Evolutionary conservation across 2,797 vertebrate genomes (phyloP).

Genomic region (Spea hammondii): DNA sequence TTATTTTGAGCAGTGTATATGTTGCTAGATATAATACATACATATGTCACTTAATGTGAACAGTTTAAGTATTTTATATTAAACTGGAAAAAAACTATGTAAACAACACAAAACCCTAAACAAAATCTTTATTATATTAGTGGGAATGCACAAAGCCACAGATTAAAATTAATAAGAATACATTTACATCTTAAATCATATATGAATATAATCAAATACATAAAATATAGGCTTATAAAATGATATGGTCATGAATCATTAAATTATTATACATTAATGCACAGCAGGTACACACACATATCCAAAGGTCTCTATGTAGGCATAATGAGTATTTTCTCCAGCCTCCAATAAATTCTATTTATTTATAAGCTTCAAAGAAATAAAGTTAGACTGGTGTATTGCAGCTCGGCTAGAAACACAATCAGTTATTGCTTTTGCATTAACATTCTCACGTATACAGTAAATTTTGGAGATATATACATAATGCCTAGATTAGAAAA

Average conservation of each 20-base stretch:
- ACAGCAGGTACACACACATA: constrained; percentile 2
- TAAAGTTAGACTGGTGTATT: constrained; percentile 1
- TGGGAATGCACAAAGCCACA: background rate
- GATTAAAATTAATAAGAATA: background rate
- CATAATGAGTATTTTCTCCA: constrained; percentile 7
- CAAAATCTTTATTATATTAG: too few relatives aligned
- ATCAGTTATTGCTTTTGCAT: background rate
- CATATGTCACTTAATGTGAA: too few relatives aligned
- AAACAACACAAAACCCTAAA: too few relatives aligned
- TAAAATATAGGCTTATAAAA: constrained; percentile 2
- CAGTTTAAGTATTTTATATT: too few relatives aligned
- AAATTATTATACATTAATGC: background rate
- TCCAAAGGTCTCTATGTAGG: background rate
- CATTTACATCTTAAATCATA: background rate
- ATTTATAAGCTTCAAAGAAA: background rate
- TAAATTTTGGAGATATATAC: too few relatives aligned
- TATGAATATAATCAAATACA: background rate
- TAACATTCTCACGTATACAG: background rate
- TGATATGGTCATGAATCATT: constrained; percentile 4
- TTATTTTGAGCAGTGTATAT: too few relatives aligned
- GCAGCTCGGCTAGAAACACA: background rate
- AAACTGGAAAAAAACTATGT: too few relatives aligned
- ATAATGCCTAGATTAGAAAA: too few relatives aligned
- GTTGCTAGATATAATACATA: too few relatives aligned
- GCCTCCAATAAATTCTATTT: background rate